A percentile compares a stretch with the other conserved stretches of the same genome.
Conservation (phyloP, 1,140 invertebrate species). For the Whitmania pigra region DNA sequence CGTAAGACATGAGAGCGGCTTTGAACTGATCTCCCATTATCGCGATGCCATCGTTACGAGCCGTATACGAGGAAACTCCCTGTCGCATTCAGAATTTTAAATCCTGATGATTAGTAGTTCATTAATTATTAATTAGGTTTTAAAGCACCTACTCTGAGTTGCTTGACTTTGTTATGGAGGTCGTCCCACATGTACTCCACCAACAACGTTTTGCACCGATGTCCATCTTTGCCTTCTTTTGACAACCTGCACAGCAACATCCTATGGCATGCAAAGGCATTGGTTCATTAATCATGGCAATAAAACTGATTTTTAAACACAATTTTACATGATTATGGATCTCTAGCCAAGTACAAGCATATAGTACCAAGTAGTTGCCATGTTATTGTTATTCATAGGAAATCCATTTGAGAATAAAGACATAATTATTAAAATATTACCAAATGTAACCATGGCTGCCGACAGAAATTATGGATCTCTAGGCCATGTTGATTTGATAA, state of each 20-base stretch:
- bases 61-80: constrained; percentile 27
- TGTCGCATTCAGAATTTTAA: constrained; percentile 25
- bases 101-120: neutral
- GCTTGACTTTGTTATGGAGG: constrained; percentile 55
- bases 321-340: too few relatives aligned
- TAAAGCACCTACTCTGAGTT: constrained; percentile 50
- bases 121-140: too few relatives aligned
- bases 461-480: too few relatives aligned
- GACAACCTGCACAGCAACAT: constrained; percentile 61
- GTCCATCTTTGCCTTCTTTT: constrained; percentile 59
- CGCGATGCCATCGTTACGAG: constrained; percentile 31
- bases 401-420: neutral
- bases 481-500: too few relatives aligned
- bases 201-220: constrained; percentile 56
- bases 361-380: too few relatives aligned
- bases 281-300: neutral
- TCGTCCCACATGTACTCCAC: constrained; percentile 69
- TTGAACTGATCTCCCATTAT: constrained; percentile 62
- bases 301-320: neutral
- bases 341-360: too few relatives aligned
- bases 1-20: constrained; percentile 67
- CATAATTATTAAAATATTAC: too few relatives aligned
- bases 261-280: constrained; percentile 42
- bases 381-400: neutral
- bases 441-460: too few relatives aligned